Conservation (phyloP, 2,797 vertebrate species). For the Champsocephalus gunnari region DNA sequence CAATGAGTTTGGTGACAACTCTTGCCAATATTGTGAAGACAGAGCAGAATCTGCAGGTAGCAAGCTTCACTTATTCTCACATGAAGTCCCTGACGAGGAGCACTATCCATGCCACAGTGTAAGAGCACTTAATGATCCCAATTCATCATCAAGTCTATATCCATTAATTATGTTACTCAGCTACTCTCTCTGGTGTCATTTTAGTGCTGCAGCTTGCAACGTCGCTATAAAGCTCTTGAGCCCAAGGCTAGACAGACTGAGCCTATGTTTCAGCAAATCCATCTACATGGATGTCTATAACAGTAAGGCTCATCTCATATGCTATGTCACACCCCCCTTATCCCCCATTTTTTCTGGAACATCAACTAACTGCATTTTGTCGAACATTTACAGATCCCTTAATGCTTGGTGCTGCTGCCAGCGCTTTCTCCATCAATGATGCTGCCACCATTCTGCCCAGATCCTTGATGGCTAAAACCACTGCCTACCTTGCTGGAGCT, state of each 20-base stretch:
- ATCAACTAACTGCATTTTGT: too few relatives aligned
- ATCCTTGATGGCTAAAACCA: conserved; percentile 79
- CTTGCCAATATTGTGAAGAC: conserved; percentile 80
- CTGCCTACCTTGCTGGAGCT: conserved; percentile 84
- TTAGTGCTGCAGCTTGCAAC: conserved; percentile 88
- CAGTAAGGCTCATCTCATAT: conserved; percentile 77
- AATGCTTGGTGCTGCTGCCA: conserved; percentile 85
- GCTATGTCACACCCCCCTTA: too few relatives aligned
- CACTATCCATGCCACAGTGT: conserved; percentile 84
- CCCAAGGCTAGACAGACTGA: conserved; percentile 82
- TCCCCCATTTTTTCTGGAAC: not conserved
- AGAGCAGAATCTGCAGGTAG: conserved; percentile 86
- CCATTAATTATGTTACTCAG: too few relatives aligned
- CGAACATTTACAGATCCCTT: conserved; percentile 68
- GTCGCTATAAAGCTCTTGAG: conserved; percentile 86
- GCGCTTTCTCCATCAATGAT: conserved; percentile 83
- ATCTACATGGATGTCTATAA: conserved; percentile 76
- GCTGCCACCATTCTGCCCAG: conserved; percentile 80
- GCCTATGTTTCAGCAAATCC: conserved; percentile 82
- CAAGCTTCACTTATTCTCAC: conserved; percentile 86
- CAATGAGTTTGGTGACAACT: conserved; percentile 76
- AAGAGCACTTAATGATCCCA: conserved; percentile 67
- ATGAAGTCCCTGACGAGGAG: conserved; percentile 86
- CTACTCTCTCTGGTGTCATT: conserved; percentile 30
- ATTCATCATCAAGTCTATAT: too few relatives aligned